Evolutionary conservation across 92 coral and sea anemone genomes (phyloP).

Genomic region (Heliopora coerulea): DNA sequence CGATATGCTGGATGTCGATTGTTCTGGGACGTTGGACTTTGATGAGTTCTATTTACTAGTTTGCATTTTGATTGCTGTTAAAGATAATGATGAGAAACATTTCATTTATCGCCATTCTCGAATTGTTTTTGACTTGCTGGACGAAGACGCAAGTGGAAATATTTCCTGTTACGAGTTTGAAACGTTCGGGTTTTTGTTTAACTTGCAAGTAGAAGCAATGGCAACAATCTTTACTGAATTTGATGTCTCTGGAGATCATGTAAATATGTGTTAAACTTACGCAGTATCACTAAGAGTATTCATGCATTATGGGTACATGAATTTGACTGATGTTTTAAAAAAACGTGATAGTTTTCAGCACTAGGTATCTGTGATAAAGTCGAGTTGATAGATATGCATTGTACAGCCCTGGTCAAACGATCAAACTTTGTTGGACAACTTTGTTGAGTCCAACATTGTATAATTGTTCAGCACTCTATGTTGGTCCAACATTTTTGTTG

Average conservation of each 20-base stretch:
- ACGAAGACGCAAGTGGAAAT: conserved; percentile 93
- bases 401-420: too few species aligned
- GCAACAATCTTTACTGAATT: conserved; percentile 85
- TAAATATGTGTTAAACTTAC: conserved; percentile 20
- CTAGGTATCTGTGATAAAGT: too few species aligned
- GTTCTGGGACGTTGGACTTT: conserved; percentile 93
- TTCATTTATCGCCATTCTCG: conserved; percentile 96
- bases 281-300: too few species aligned
- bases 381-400: too few species aligned
- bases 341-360: too few species aligned
- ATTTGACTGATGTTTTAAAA: too few species aligned
- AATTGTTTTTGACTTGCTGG: conserved; percentile 89
- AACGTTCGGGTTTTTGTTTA: conserved; percentile 91
- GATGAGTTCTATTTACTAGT: conserved; percentile 90
- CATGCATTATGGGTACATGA: too few species aligned
- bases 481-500: too few species aligned
- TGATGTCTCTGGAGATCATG: conserved; percentile 99
- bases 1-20: conserved; percentile 95
- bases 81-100: conserved; percentile 85
- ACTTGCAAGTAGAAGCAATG: conserved; percentile 90
- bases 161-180: conserved; percentile 93
- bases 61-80: conserved; percentile 88
- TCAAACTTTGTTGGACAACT: too few species aligned
- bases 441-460: too few species aligned
- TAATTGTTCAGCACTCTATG: too few species aligned